Evolutionary conservation across 1,140 invertebrate genomes (phyloP).

Genomic region (Drosophila insularis): DNA sequence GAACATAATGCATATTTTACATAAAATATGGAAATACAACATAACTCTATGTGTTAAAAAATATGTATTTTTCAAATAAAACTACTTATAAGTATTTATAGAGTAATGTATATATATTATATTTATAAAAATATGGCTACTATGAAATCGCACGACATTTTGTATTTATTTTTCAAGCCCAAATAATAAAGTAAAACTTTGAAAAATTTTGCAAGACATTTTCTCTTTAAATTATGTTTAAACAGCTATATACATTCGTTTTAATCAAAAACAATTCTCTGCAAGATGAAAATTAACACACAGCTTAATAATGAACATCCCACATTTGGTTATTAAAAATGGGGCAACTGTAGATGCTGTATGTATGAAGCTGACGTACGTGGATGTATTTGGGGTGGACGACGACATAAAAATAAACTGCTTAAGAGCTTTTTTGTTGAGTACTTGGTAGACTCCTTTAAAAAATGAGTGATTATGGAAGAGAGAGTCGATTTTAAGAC

Average conservation of each 20-base stretch:
- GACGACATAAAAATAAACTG: conserved; percentile 72
- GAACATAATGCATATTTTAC: conserved; percentile 43
- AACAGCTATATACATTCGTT: conserved; percentile 20
- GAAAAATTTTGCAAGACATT: conserved; percentile 35
- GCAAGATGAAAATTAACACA: conserved; percentile 46
- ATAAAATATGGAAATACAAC: conserved; percentile 42
- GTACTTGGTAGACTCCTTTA: conserved; percentile 63
- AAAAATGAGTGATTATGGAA: conserved; percentile 72
- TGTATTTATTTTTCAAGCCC: conserved; percentile 31
- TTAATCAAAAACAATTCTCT: conserved; percentile 34
- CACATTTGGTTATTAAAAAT: conserved; percentile 30
- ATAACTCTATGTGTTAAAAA: conserved; percentile 42
- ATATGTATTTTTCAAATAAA: conserved; percentile 59
- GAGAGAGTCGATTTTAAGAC: conserved; percentile 62
- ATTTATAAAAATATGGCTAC: conserved; percentile 71
- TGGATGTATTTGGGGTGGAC: conserved; percentile 45
- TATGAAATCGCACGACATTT: conserved; percentile 56
- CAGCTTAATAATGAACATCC: conserved; percentile 27
- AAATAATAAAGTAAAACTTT: conserved; percentile 50
- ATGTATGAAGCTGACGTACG: conserved; percentile 34
- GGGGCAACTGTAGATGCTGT: conserved; percentile 41
- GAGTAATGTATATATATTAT: conserved; percentile 63
- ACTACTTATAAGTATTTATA: conserved; percentile 72
- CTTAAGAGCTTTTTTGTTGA: conserved; percentile 71
- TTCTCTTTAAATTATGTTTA: background rate